phyloP scores from a whole-genome alignment of 2,797 vertebrate genomes.

The Pantherophis vulpinus region DNA sequence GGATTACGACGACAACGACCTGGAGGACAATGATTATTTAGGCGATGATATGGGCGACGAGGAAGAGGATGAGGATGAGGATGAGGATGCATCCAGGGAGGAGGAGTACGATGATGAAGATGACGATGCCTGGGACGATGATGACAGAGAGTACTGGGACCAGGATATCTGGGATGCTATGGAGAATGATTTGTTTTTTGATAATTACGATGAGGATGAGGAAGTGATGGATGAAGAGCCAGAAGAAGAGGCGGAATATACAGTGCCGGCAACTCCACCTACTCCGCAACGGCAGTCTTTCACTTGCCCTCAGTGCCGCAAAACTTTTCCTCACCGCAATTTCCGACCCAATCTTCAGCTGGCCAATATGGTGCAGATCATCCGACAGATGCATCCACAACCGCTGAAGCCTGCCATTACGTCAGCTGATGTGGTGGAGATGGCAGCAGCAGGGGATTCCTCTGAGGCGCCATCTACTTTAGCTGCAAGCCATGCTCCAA shows the following conservation, averaged over 20 bases:
- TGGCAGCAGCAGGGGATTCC: neutral
- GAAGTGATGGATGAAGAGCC: constrained; percentile 64
- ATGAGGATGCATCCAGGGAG: constrained; percentile 56
- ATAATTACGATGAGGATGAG: constrained; percentile 61
- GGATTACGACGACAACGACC: constrained; percentile 56
- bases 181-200: constrained; percentile 9
- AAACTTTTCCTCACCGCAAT: constrained; percentile 62
- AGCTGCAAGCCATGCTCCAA: neutral
- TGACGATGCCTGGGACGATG: constrained; percentile 22
- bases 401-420: neutral
- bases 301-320: constrained; percentile 71
- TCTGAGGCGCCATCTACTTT: neutral
- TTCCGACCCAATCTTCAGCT: constrained; percentile 72
- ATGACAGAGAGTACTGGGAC: constrained; percentile 55
- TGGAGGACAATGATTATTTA: constrained; percentile 63
- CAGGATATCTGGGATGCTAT: constrained; percentile 50
- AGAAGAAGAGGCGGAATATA: constrained; percentile 64
- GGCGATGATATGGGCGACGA: constrained; percentile 61
- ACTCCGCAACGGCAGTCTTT: constrained; percentile 53
- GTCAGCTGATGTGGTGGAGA: accelerated
- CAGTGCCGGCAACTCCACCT: constrained; percentile 44
- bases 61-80: constrained; percentile 57
- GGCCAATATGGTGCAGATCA: constrained; percentile 75
- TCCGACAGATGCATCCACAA: constrained; percentile 66
- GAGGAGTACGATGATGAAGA: constrained; percentile 57